These are phyloP conservation scores for Echiichthys vipera DNA, from an alignment of 2,797 vertebrate species.

Conservation along the genomic window DNA sequence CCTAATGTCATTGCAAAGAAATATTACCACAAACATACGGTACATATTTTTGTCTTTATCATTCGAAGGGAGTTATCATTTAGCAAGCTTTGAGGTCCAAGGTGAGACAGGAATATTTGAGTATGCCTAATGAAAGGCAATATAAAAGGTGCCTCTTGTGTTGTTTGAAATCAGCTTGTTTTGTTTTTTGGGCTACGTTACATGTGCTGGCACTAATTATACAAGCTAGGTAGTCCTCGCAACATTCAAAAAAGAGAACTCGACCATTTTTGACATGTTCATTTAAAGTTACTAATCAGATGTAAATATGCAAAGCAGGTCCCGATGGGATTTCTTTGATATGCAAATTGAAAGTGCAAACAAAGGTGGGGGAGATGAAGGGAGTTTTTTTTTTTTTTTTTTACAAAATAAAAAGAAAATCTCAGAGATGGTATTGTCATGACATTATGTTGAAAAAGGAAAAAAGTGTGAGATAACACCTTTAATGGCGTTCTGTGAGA, in stretches of 20 bases:
- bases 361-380: slow-evolving; percentile 82
- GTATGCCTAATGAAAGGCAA: slow-evolving; percentile 81
- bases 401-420: slow-evolving; percentile 22
- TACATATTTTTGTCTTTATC: slow-evolving; percentile 81
- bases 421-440: slow-evolving; percentile 67
- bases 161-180: slow-evolving; percentile 82
- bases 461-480: slow-evolving; percentile 44
- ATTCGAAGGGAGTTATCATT: slow-evolving; percentile 78
- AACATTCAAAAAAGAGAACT: slow-evolving; percentile 77
- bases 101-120: slow-evolving; percentile 83
- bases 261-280: slow-evolving; percentile 86
- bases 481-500: slow-evolving; percentile 38
- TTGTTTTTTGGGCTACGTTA: slow-evolving; percentile 76
- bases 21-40: slow-evolving; percentile 78
- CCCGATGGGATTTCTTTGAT: slow-evolving; percentile 85
- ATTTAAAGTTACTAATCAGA: slow-evolving; percentile 87
- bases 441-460: slow-evolving; percentile 48
- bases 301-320: slow-evolving; percentile 88
- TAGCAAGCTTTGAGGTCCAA: slow-evolving; percentile 73
- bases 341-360: slow-evolving; percentile 85
- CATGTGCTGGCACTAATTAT: slow-evolving; percentile 84
- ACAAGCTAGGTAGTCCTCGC: slow-evolving; percentile 78
- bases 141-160: slow-evolving; percentile 80
- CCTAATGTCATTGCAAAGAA: slow-evolving; percentile 82
- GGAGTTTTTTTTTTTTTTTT: slow-evolving; percentile 9